Conservation (phyloP, 2,113 vertebrate species). For the Typhlomys cinereus region DNA sequence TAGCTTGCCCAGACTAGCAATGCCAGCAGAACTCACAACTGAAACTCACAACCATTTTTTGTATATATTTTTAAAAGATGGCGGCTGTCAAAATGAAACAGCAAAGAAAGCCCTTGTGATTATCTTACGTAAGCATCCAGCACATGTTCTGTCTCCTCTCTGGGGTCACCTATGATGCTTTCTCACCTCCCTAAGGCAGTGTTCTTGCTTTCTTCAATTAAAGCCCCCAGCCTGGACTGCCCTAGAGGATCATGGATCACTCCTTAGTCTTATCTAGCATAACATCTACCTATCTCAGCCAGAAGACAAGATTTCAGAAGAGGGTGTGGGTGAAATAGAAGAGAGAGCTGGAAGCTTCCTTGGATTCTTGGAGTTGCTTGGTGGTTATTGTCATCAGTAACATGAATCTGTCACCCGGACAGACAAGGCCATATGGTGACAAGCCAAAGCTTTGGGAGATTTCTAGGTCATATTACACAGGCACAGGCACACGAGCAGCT, state of each 20-base stretch:
- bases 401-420: neutral
- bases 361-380: neutral
- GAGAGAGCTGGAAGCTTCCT: fast-evolving
- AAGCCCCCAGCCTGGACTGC: neutral
- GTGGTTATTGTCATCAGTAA: neutral
- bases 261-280: no score
- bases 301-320: neutral
- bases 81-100: neutral
- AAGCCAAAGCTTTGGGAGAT: neutral
- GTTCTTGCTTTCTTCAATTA: neutral
- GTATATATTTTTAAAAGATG: neutral
- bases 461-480: neutral
- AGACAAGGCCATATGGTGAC: neutral
- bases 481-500: no score
- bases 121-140: neutral
- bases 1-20: neutral
- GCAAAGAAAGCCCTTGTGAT: neutral
- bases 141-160: neutral
- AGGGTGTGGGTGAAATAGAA: fast-evolving
- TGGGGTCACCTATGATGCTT: neutral
- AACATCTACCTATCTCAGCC: neutral
- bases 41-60: neutral
- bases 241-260: fast-evolving
- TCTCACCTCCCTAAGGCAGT: neutral
- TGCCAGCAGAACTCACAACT: neutral